phyloP scores from a whole-genome alignment of 30 jellyfish, hydroid and myxozoan species.

The Pelagia noctiluca region DNA sequence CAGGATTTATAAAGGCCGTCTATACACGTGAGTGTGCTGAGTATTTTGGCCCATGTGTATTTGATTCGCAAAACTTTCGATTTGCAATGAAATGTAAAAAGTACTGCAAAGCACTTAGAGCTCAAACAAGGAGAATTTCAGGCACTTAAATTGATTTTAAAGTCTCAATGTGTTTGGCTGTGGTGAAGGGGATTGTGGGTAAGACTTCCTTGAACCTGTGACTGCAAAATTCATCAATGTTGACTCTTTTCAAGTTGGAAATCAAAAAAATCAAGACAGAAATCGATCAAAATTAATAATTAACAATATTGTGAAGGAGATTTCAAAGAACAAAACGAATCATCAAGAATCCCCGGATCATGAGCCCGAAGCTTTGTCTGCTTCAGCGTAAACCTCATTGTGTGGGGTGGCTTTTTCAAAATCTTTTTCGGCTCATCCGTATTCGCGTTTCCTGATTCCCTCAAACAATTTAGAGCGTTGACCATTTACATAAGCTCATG shows the following conservation, averaged over 20 bases:
- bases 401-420: neutral
- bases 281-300: slow-evolving; percentile 13
- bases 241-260: slow-evolving; percentile 5
- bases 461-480: slow-evolving; percentile 31
- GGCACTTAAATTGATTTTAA: no score
- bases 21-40: no score
- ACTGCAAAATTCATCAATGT: slow-evolving; percentile 8
- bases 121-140: no score
- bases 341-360: neutral
- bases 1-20: no score
- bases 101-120: no score
- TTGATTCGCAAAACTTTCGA: no score
- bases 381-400: neutral
- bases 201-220: no score
- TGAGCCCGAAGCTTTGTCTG: neutral
- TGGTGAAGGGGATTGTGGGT: no score
- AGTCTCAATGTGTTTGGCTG: no score
- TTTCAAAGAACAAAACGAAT: neutral
- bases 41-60: no score
- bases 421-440: neutral
- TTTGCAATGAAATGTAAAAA: no score
- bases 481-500: slow-evolving; percentile 13
- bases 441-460: slow-evolving; percentile 19
- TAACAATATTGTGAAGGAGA: slow-evolving; percentile 10
- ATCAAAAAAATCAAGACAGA: neutral